Percentiles rank a stretch among this genome's conserved stretches.
These are phyloP conservation scores for Lophochroa leadbeateri DNA, from an alignment of 2,113 vertebrate genomes.

Conservation along the genomic window DNA sequence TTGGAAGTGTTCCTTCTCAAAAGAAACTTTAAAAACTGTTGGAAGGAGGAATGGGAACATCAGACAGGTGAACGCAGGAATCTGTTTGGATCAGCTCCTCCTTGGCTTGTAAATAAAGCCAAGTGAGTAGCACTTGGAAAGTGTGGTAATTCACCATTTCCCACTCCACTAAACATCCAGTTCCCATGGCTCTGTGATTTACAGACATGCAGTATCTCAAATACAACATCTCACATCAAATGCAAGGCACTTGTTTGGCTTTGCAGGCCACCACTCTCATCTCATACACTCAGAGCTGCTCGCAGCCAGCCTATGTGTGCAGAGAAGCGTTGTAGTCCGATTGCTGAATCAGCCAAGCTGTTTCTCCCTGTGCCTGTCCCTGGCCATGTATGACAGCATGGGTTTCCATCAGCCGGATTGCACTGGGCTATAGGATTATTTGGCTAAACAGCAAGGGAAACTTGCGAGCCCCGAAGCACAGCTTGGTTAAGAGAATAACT, in stretches of 20 bases:
- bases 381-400: background rate
- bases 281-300: background rate
- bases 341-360: background rate
- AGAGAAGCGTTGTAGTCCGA: background rate
- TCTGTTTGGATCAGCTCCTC: background rate
- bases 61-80: background rate
- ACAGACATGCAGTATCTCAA: background rate
- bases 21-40: background rate
- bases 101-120: background rate
- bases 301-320: accelerated
- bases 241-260: background rate
- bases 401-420: background rate
- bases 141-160: background rate
- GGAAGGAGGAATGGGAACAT: background rate
- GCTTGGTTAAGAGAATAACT: background rate
- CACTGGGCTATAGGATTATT: background rate
- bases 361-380: background rate
- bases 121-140: background rate
- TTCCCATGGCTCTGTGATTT: background rate
- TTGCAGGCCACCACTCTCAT: background rate
- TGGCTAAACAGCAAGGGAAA: background rate
- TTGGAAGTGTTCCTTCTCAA: background rate
- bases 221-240: background rate
- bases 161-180: background rate
- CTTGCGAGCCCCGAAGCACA: accelerated